These are phyloP conservation scores for Pyrrhia umbra DNA, from an alignment of 2,888 invertebrate species.

Conservation along the genomic window DNA sequence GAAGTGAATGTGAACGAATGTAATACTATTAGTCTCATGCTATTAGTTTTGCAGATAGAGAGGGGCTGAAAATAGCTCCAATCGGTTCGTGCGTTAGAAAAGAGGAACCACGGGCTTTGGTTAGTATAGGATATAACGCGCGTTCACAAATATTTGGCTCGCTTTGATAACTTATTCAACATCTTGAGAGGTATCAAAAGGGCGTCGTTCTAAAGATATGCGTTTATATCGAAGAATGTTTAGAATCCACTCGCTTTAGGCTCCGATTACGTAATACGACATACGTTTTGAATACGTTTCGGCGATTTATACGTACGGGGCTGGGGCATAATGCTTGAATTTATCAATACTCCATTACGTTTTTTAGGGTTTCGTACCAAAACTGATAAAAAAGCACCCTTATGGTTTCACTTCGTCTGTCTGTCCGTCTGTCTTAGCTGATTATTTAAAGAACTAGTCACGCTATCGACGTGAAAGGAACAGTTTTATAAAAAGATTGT, in stretches of 20 bases:
- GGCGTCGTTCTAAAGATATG: background rate
- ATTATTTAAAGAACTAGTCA: too few relatives aligned
- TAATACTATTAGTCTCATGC: too few relatives aligned
- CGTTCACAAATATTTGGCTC: conserved; percentile 9
- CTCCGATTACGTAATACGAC: background rate
- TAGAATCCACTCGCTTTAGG: background rate
- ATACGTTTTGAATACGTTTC: background rate
- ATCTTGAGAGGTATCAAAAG: conserved; percentile 11
- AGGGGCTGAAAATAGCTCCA: background rate
- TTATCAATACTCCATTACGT: too few relatives aligned
- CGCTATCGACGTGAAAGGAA: too few relatives aligned
- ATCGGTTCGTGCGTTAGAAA: background rate
- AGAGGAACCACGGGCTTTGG: background rate
- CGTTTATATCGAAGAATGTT: background rate
- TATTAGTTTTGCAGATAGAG: too few relatives aligned
- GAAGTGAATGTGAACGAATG: too few relatives aligned
- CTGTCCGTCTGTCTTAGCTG: too few relatives aligned
- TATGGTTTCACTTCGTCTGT: too few relatives aligned
- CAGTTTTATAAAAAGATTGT: too few relatives aligned
- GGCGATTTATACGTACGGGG: background rate
- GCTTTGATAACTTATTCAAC: conserved; percentile 29
- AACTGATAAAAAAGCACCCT: too few relatives aligned
- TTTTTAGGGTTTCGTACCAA: too few relatives aligned
- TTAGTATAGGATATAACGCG: background rate
- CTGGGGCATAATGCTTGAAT: too few relatives aligned